Conservation (phyloP, 1,140 invertebrate genomes). For the Neodiprion lecontei region DNA sequence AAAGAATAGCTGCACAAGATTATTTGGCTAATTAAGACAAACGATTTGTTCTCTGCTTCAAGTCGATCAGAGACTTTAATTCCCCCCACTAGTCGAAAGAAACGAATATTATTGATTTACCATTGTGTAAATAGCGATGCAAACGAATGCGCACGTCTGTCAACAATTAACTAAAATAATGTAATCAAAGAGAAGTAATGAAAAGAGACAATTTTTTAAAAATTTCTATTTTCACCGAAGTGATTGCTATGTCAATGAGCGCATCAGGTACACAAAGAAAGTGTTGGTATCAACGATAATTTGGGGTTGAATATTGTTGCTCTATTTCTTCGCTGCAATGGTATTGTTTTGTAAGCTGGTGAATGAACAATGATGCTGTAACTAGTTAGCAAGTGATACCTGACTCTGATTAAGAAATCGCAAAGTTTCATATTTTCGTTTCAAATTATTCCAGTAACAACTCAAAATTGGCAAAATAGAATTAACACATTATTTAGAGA, state of each 20-base stretch:
- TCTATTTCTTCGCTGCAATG: no score
- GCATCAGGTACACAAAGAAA: background rate
- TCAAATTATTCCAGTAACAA: no score
- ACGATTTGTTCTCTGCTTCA: background rate
- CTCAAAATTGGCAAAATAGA: no score
- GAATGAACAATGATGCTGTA: no score
- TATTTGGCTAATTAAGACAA: background rate
- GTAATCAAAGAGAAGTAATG: background rate
- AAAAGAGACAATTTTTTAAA: background rate
- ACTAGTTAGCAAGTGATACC: no score
- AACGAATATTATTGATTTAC: background rate
- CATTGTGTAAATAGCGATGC: background rate
- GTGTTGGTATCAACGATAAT: background rate
- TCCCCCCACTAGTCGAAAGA: background rate
- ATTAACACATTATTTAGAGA: no score
- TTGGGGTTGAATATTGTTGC: no score
- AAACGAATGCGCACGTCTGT: background rate
- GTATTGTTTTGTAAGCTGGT: no score
- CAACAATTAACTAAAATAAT: slow-evolving; percentile 1
- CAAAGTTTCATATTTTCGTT: no score
- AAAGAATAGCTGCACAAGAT: background rate
- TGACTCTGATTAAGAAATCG: no score
- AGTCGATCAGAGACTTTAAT: background rate
- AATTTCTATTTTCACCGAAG: background rate
- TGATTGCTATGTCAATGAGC: background rate